phyloP scores from a whole-genome alignment of 92 coral and sea anemone species.

The Nematostella vectensis region DNA sequence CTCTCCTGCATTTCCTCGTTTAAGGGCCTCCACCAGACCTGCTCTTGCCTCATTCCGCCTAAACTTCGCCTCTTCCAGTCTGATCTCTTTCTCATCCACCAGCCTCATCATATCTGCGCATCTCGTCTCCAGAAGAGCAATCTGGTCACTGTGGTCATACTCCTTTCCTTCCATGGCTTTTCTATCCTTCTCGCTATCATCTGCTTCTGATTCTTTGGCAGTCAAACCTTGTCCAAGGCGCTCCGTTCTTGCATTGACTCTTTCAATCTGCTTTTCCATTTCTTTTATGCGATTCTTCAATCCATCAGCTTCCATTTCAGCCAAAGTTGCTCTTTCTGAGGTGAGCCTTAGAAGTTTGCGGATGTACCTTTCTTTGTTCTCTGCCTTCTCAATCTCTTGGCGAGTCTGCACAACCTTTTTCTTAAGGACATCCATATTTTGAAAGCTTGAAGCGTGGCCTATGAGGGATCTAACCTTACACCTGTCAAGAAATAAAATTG shows the following conservation, averaged over 20 bases:
- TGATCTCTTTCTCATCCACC: constrained; percentile 60
- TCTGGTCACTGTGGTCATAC: constrained; percentile 57
- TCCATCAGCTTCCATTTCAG: constrained; percentile 55
- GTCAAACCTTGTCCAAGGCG: constrained; percentile 22
- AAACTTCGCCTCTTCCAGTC: constrained; percentile 31
- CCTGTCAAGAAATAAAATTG: neutral
- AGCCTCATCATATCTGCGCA: constrained; percentile 39
- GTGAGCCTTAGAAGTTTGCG: constrained; percentile 32
- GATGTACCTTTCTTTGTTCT: constrained; percentile 47
- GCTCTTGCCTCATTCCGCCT: constrained; percentile 32
- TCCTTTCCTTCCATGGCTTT: constrained; percentile 66
- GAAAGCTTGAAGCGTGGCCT: constrained; percentile 10
- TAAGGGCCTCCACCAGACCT: constrained; percentile 8
- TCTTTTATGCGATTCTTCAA: constrained; percentile 41
- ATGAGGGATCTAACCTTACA: neutral
- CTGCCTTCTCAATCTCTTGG: constrained; percentile 54
- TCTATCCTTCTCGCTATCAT: constrained; percentile 74
- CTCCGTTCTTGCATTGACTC: constrained; percentile 16
- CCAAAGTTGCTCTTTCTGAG: constrained; percentile 55
- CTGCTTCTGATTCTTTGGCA: constrained; percentile 64
- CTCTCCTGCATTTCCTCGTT: constrained; percentile 45
- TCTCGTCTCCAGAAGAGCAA: constrained; percentile 47
- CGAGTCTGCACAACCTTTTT: constrained; percentile 48
- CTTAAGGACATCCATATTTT: constrained; percentile 61
- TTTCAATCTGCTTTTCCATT: constrained; percentile 31